These are phyloP conservation scores for Lasioglossum morio DNA, from an alignment of 2,888 invertebrate genomes.

Conservation along the genomic window DNA sequence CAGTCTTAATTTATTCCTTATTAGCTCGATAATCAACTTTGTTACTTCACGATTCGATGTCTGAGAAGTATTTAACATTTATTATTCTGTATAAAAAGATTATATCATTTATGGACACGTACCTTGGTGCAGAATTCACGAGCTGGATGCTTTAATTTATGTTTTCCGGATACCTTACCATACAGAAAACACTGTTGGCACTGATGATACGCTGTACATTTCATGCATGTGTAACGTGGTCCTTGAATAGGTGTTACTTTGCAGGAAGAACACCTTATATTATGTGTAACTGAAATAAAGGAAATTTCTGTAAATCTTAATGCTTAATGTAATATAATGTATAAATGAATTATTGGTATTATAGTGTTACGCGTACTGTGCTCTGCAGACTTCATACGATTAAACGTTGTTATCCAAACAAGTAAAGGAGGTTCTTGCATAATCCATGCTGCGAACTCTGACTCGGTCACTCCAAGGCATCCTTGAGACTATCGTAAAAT, in stretches of 20 bases:
- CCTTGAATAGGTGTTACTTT: conserved; percentile 87
- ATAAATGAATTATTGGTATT: conserved; percentile 14
- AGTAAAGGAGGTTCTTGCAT: conserved; percentile 87
- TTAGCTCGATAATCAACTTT: conserved; percentile 81
- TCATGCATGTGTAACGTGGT: conserved; percentile 88
- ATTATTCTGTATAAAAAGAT: conserved; percentile 9
- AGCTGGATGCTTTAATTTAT: conserved; percentile 89
- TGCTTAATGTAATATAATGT: conserved; percentile 13
- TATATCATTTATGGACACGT: conserved; percentile 52
- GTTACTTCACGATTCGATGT: conserved; percentile 81
- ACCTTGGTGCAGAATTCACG: conserved; percentile 88
- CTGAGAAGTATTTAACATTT: conserved; percentile 67
- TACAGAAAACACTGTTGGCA: conserved; percentile 90
- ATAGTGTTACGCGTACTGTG: conserved; percentile 82
- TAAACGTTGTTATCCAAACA: conserved; percentile 89
- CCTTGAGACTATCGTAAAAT: conserved; percentile 87
- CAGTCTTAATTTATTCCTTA: conserved; percentile 82
- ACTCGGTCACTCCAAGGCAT: conserved; percentile 89
- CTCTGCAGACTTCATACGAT: conserved; percentile 87
- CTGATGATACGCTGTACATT: conserved; percentile 88
- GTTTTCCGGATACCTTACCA: conserved; percentile 87
- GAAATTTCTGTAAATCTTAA: background rate
- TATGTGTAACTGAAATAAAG: conserved; percentile 85
- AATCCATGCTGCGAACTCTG: conserved; percentile 90
- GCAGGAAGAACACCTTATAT: conserved; percentile 87